Evolutionary conservation across 2,888 invertebrate species (phyloP).

Genomic region (Patella pellucida): DNA sequence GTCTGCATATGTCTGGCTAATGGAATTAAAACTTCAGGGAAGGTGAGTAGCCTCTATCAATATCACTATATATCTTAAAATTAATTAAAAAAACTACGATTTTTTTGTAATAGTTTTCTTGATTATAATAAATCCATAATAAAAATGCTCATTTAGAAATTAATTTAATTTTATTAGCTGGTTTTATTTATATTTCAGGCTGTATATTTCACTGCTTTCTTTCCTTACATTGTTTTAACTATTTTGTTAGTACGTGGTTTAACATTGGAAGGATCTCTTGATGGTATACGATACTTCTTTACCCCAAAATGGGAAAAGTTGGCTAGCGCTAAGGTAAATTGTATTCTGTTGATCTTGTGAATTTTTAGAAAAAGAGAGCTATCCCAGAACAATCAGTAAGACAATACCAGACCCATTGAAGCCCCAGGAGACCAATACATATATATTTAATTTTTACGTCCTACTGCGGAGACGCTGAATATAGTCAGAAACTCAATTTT

Average conservation of each 20-base stretch:
- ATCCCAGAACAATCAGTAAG: background rate
- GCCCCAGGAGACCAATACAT: background rate
- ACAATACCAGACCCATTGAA: background rate
- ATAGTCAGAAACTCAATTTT: no score
- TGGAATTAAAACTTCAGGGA: conserved; percentile 70
- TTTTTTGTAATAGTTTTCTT: no score
- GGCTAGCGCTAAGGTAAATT: conserved; percentile 55
- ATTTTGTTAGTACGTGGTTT: conserved; percentile 61
- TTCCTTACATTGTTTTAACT: conserved; percentile 62
- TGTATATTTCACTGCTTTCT: conserved; percentile 66
- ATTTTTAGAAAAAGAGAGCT: no score
- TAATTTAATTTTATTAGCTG: no score
- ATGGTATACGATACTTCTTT: conserved; percentile 64
- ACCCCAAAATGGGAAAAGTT: conserved; percentile 61
- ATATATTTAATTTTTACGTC: background rate
- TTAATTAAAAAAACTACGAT: no score
- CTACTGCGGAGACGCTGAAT: no score
- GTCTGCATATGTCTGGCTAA: conserved; percentile 66
- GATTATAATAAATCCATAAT: no score
- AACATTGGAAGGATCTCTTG: conserved; percentile 58
- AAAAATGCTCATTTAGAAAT: no score
- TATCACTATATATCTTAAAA: no score
- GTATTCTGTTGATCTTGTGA: no score
- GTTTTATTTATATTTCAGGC: conserved; percentile 48
- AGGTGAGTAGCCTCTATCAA: conserved; percentile 60